phyloP scores from a whole-genome alignment of 2,888 invertebrate genomes.

The Dascillus cervinus region DNA sequence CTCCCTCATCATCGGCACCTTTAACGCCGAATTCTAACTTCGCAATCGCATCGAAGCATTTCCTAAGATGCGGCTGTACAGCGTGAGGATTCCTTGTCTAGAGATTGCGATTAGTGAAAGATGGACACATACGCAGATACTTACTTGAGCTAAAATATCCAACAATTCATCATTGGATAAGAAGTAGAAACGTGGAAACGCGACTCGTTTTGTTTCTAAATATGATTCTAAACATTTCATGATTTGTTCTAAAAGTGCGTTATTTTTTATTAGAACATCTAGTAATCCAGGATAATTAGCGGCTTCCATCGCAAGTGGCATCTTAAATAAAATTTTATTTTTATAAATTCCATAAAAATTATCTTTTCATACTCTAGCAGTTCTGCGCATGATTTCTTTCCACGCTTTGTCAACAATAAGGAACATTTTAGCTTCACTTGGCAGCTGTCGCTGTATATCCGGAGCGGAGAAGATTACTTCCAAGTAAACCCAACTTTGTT shows the following conservation, averaged over 20 bases:
- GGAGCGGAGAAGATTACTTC: constrained; percentile 93
- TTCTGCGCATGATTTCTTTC: constrained; percentile 79
- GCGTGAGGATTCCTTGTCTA: constrained; percentile 80
- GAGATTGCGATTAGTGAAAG: no score
- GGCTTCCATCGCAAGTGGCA: constrained; percentile 73
- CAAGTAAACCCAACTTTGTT: constrained; percentile 89
- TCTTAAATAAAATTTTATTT: constrained; percentile 40
- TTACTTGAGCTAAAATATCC: constrained; percentile 81
- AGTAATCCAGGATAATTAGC: constrained; percentile 65
- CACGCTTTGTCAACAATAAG: constrained; percentile 80
- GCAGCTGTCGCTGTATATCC: constrained; percentile 88
- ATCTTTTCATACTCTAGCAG: constrained; percentile 58
- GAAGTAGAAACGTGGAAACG: constrained; percentile 86
- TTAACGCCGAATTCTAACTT: constrained; percentile 68
- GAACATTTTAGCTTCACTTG: constrained; percentile 83
- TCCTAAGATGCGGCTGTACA: constrained; percentile 82
- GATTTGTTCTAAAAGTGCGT: constrained; percentile 76
- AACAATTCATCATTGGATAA: constrained; percentile 83
- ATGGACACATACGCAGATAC: no score
- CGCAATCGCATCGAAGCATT: constrained; percentile 81
- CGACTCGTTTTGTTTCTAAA: constrained; percentile 78
- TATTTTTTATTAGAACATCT: constrained; percentile 63
- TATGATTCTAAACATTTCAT: constrained; percentile 87
- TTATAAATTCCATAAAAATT: neutral
- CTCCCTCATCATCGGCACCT: constrained; percentile 47